A percentile compares a stretch with the other conserved stretches of the same genome.
Conservation (phyloP, 2,113 vertebrate genomes). For the Gymnogyps californianus region DNA sequence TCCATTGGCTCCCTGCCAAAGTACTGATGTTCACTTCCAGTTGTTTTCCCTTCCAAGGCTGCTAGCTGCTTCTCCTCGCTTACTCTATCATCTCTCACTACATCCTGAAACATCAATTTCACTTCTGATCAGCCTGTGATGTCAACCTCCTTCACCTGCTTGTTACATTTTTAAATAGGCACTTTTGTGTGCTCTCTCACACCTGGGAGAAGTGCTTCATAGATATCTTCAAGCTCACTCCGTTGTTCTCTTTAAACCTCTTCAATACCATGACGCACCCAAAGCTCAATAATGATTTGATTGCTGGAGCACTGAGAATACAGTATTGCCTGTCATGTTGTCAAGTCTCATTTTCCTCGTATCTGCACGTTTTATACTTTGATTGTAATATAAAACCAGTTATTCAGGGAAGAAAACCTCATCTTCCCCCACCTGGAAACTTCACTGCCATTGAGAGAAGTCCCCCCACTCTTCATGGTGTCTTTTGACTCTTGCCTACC, state of each 20-base stretch:
- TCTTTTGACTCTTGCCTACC: neutral
- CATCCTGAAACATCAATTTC: neutral
- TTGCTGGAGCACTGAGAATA: neutral
- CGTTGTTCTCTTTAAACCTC: neutral
- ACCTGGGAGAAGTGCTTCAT: neutral
- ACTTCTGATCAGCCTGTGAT: neutral
- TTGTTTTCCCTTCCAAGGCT: neutral
- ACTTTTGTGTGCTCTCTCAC: neutral
- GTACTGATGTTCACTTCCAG: neutral
- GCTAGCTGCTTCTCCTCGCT: neutral
- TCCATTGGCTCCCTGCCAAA: neutral
- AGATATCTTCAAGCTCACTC: neutral
- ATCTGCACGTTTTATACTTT: neutral
- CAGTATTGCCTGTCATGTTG: neutral
- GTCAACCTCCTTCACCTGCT: neutral
- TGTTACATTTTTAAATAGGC: neutral
- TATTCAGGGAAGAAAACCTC: neutral
- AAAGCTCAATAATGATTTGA: neutral
- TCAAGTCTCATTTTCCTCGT: neutral
- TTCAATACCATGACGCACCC: accelerated
- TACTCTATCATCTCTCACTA: neutral
- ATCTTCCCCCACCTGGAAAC: neutral
- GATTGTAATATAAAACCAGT: neutral
- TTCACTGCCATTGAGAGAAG: neutral
- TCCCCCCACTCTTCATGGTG: neutral